Evolutionary conservation across 2,888 invertebrate species (phyloP).

Genomic region (Caenorhabditis sinica): DNA sequence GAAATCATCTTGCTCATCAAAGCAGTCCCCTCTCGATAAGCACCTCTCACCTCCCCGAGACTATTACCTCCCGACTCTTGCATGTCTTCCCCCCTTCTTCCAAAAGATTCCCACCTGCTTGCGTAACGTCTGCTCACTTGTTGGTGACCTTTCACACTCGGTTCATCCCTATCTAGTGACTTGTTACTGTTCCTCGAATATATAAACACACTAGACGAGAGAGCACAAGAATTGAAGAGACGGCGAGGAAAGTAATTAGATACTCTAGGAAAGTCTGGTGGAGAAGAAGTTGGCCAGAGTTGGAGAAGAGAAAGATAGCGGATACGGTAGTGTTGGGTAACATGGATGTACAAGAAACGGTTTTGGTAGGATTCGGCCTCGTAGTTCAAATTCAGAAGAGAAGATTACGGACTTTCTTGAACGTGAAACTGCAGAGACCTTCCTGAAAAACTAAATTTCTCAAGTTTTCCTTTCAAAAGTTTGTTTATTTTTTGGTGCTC

Average conservation of each 20-base stretch:
- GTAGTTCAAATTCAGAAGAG: no score
- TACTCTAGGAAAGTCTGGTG: slow-evolving; percentile 10
- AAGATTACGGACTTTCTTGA: neutral
- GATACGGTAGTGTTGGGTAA: neutral
- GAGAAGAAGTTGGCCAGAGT: slow-evolving; percentile 1
- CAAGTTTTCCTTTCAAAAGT: neutral
- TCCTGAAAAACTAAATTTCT: neutral
- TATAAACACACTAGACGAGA: slow-evolving; percentile 30
- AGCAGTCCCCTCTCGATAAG: no score
- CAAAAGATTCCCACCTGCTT: neutral
- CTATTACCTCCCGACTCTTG: neutral
- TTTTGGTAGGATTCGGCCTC: no score
- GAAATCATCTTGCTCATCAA: no score
- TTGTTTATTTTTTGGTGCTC: neutral
- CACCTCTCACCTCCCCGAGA: no score
- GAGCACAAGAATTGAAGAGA: neutral
- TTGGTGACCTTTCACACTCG: slow-evolving; percentile 28
- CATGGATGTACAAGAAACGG: neutral
- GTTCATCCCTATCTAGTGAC: neutral
- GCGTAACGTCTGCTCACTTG: neutral
- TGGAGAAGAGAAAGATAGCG: neutral
- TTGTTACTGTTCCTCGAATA: slow-evolving; percentile 19
- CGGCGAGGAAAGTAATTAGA: neutral
- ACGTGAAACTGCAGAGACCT: neutral
- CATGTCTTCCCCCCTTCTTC: neutral